Percentiles rank a stretch among this genome's conserved stretches.
phyloP scores from a whole-genome alignment of 2,113 vertebrate genomes.

The Telmatochromis bifrenatus region DNA sequence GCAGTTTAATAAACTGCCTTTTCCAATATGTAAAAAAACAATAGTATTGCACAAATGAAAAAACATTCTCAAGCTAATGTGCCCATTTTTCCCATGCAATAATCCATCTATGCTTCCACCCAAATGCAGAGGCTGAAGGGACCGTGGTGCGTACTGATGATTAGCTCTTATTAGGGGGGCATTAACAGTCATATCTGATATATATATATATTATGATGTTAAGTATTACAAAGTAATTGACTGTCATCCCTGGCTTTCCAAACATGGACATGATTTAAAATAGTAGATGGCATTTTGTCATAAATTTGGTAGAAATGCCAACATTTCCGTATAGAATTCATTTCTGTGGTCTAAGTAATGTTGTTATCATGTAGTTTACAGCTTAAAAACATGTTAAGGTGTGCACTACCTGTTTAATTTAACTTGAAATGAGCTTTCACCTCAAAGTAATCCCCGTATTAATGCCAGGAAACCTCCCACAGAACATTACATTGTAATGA shows the following conservation, averaged over 20 bases:
- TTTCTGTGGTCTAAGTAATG: not conserved
- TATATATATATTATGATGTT: not conserved
- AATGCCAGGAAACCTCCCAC: not conserved
- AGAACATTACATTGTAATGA: not conserved
- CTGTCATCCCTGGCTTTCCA: not conserved
- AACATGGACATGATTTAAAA: not conserved
- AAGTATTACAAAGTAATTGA: not conserved
- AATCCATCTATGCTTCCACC: not conserved
- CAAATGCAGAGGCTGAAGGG: not conserved
- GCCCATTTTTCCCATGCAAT: not conserved
- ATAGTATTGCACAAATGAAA: not conserved
- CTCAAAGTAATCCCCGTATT: not conserved
- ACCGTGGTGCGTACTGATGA: accelerated
- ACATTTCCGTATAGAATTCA: accelerated
- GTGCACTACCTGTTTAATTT: not conserved
- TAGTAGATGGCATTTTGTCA: not conserved
- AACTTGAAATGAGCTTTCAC: not conserved
- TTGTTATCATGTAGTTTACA: not conserved
- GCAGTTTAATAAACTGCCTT: not conserved
- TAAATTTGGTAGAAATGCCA: not conserved
- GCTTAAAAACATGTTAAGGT: not conserved
- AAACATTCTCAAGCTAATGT: not conserved
- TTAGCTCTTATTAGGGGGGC: not conserved
- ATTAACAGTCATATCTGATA: not conserved
- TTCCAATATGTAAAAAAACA: not conserved